Evolutionary conservation across 2,888 invertebrate genomes (phyloP).

Genomic region (Monoplex corrugatus): DNA sequence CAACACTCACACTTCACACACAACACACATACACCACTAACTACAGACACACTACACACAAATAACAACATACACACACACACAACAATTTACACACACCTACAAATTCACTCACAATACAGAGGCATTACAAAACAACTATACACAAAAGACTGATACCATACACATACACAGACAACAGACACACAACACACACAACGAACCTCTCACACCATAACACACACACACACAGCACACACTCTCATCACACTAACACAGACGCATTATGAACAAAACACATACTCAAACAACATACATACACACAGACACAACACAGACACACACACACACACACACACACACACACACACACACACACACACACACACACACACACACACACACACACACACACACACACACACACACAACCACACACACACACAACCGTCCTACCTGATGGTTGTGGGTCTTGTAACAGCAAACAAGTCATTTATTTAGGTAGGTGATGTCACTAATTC

Average conservation of each 20-base stretch:
- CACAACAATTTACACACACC: neutral
- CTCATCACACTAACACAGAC: neutral
- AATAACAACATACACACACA: neutral
- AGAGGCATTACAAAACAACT: neutral
- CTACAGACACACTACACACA: neutral
- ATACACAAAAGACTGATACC: neutral
- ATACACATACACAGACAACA: neutral
- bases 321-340: no score
- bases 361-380: neutral
- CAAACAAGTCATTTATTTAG: no score
- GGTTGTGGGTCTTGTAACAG: no score
- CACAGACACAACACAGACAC: neutral
- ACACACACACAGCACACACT: constrained; percentile 4
- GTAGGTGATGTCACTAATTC: no score
- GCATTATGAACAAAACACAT: neutral
- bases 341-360: no score
- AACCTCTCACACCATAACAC: neutral
- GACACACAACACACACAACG: neutral
- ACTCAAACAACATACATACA: neutral
- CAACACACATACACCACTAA: neutral
- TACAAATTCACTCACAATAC: neutral
- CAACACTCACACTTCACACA: no score
- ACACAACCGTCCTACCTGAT: no score
- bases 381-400: neutral
- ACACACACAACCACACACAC: no score